phyloP scores from a whole-genome alignment of 1,140 invertebrate species.

The Drosophila miranda region DNA sequence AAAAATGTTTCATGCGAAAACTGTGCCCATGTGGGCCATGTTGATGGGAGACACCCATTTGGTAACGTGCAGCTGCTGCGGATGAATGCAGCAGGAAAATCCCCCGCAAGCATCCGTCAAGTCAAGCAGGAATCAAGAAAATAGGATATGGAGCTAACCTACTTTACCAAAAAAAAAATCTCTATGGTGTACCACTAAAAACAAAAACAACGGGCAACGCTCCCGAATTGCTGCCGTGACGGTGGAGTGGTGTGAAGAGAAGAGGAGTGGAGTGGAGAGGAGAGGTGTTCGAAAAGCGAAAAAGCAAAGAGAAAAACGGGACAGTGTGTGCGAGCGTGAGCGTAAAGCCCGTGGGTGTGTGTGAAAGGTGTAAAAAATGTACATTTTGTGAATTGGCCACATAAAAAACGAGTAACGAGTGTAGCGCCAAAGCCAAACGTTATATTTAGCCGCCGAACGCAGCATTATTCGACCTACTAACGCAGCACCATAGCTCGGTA shows the following conservation, averaged over 20 bases:
- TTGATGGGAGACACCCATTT: slow-evolving; percentile 45
- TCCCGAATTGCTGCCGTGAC: not conserved
- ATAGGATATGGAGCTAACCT: slow-evolving; percentile 18
- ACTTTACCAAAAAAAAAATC: slow-evolving; percentile 5
- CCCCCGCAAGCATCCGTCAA: slow-evolving; percentile 37
- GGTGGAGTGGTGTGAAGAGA: no score
- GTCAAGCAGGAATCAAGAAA: slow-evolving; percentile 37
- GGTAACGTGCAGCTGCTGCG: slow-evolving; percentile 41
- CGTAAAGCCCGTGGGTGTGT: slow-evolving; percentile 68
- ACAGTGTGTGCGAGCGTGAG: slow-evolving; percentile 50
- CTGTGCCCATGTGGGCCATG: slow-evolving; percentile 56
- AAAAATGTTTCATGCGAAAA: slow-evolving; percentile 46
- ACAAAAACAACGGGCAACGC: slow-evolving; percentile 7
- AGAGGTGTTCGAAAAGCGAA: not conserved
- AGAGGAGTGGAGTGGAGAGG: no score
- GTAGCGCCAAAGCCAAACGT: slow-evolving; percentile 67
- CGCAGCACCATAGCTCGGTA: slow-evolving; percentile 45
- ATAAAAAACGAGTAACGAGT: slow-evolving; percentile 76
- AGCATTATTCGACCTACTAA: slow-evolving; percentile 54
- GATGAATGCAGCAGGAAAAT: slow-evolving; percentile 31
- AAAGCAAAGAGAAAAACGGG: slow-evolving; percentile 39
- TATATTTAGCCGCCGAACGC: slow-evolving; percentile 71
- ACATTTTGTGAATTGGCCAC: slow-evolving; percentile 75
- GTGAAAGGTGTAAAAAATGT: slow-evolving; percentile 78
- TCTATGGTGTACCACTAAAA: not conserved